These are phyloP conservation scores for Busseola fusca DNA, from an alignment of 2,888 invertebrate species.

Conservation along the genomic window DNA sequence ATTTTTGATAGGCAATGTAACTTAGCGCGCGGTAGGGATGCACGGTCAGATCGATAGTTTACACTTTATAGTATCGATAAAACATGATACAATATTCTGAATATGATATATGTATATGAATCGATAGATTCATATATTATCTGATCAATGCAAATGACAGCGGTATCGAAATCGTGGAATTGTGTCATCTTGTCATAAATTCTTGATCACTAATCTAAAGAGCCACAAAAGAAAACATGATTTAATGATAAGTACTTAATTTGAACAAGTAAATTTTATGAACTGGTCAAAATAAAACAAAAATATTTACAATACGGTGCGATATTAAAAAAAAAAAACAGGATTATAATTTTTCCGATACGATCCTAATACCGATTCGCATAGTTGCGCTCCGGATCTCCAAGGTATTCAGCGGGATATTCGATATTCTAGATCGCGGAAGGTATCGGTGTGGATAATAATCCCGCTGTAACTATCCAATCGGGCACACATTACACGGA, in stretches of 20 bases:
- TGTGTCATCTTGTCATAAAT: neutral
- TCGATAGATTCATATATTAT: too few relatives aligned
- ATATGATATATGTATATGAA: too few relatives aligned
- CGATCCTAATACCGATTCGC: neutral
- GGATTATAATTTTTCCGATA: neutral
- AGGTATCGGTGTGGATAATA: slow-evolving; percentile 52
- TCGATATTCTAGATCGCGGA: slow-evolving; percentile 61
- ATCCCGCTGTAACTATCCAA: slow-evolving; percentile 57
- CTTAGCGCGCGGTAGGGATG: slow-evolving; percentile 23
- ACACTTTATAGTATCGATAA: neutral
- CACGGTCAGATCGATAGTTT: neutral
- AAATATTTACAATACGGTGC: neutral
- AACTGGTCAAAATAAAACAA: neutral
- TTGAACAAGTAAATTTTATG: neutral
- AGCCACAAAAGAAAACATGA: too few relatives aligned
- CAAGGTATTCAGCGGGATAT: slow-evolving; percentile 34
- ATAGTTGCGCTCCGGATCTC: neutral
- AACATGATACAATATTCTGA: neutral
- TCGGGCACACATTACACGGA: slow-evolving; percentile 64
- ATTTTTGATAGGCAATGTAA: slow-evolving; percentile 32
- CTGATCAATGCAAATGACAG: neutral
- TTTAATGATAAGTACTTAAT: neutral
- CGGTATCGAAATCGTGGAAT: neutral
- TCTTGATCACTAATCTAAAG: neutral
- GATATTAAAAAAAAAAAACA: neutral